Base-by-base conservation (phyloP, 2,797 vertebrate genomes). In the Todus mexicanus region DNA sequence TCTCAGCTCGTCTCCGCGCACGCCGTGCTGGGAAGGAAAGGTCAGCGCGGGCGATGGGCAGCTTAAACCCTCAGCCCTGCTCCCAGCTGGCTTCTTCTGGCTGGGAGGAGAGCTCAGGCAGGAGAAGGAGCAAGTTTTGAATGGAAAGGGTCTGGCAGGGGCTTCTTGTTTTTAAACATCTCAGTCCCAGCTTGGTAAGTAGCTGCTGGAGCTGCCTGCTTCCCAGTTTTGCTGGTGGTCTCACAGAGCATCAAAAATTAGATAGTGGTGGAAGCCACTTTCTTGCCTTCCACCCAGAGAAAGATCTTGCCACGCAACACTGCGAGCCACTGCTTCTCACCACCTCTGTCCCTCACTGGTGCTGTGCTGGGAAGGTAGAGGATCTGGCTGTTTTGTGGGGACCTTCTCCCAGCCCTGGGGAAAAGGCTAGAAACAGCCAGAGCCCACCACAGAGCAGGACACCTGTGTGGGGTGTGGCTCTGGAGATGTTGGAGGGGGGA, bases 11-110 rank as follows among this genome's bases (percentile, higher is more conserved):
- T 66, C 77, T 77, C 84, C 29, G 16, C 2, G 0, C 2, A 1
- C 5, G 0, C 84, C 5, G 6, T 81, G 79, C 78, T 90, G 94
- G 76, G 92, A 90, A 54, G 87, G 74, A 95, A 96, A 96, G 94
- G 95, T 96, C 93, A 95, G 74, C 2, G 0, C 48, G 50, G 54
- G 61, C 11, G 3, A 71, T 2, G 2, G 73, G 77, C 76, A 78
- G 70, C 93, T 78, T 12, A 33, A 86, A 42, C 19, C 27, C 73
- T 11, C 38, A 5, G 80, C 70, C 75, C 47, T 5, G 3, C 54
- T 90, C 61, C 86, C 9, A 3, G 31, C 38, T 37, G 35, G 35
- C 15, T 76, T 40, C 50, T 17, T 64, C 22, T n/a, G 54, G 59
- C 65, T 83, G 45, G 61, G 69, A 74, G 73, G 25, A 73, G 72